A percentile compares a stretch with the other conserved stretches of the same genome.
These are phyloP conservation scores for Xenus cinereus DNA, from an alignment of 2,113 vertebrate genomes.

Conservation along the genomic window DNA sequence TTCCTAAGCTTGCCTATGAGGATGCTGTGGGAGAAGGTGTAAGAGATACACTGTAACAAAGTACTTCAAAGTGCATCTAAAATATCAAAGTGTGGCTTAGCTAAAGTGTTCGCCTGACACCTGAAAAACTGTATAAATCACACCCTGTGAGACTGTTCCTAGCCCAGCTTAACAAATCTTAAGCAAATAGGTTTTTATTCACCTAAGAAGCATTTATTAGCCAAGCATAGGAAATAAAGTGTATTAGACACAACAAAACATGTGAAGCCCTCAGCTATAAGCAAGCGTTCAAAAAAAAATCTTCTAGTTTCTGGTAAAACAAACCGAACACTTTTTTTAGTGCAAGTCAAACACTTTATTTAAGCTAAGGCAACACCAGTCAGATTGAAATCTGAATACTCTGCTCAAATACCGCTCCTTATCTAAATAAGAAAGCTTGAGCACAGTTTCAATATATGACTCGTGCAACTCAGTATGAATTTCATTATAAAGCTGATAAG, in stretches of 20 bases:
- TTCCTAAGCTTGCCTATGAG: no score
- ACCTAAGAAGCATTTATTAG: neutral
- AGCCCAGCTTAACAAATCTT: neutral
- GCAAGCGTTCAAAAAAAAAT: neutral
- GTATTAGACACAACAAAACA: neutral
- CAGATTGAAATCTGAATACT: neutral
- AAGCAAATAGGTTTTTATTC: neutral
- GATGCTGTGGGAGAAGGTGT: no score
- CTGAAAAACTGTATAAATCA: neutral
- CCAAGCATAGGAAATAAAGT: neutral
- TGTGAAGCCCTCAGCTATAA: neutral
- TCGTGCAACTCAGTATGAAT: neutral
- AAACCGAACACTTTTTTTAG: neutral
- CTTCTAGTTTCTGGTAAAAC: neutral
- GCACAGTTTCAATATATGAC: neutral
- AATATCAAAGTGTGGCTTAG: neutral
- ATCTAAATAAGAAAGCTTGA: neutral
- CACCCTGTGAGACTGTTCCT: neutral
- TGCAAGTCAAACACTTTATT: neutral
- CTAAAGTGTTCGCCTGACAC: neutral
- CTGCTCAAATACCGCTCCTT: neutral
- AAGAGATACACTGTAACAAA: neutral
- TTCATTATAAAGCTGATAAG: neutral
- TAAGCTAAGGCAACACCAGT: neutral
- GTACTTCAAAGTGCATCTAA: neutral